phyloP scores from a whole-genome alignment of 1,140 invertebrate species.

The Trachymyrmex septentrionalis region DNA sequence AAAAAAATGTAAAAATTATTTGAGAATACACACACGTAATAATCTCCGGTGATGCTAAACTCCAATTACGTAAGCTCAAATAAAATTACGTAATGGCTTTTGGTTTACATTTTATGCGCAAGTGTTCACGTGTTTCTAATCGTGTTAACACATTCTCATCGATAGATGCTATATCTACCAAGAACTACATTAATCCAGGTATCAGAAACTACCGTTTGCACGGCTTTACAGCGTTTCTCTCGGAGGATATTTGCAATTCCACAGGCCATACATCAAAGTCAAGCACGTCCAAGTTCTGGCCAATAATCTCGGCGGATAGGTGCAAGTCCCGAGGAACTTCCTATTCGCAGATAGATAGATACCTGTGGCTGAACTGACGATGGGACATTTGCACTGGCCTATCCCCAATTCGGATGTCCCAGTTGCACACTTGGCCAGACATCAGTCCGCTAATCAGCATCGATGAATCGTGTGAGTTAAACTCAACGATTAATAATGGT shows the following conservation, averaged over 20 bases:
- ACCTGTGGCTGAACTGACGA: slow-evolving; percentile 79
- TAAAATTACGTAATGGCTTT: background rate
- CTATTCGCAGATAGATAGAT: slow-evolving; percentile 40
- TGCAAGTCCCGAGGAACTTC: slow-evolving; percentile 58
- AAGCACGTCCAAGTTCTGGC: slow-evolving; percentile 52
- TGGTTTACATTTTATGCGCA: background rate
- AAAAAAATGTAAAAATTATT: slow-evolving; percentile 14
- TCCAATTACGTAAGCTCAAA: background rate
- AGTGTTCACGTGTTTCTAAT: slow-evolving; percentile 26
- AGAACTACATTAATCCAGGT: slow-evolving; percentile 34
- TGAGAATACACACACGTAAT: background rate
- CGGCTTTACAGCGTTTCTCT: slow-evolving; percentile 54
- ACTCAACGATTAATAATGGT: slow-evolving; percentile 94
- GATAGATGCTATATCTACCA: slow-evolving; percentile 5
- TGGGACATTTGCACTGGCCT: slow-evolving; percentile 87
- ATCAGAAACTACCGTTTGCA: slow-evolving; percentile 55
- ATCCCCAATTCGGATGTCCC: slow-evolving; percentile 92
- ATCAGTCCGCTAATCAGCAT: slow-evolving; percentile 95
- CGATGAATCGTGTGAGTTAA: slow-evolving; percentile 95
- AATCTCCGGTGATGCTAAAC: background rate
- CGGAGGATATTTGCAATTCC: slow-evolving; percentile 59
- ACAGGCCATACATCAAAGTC: slow-evolving; percentile 56
- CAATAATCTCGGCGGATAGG: slow-evolving; percentile 62
- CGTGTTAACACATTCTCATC: slow-evolving; percentile 38
- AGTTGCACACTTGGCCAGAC: slow-evolving; percentile 94